These are phyloP conservation scores for Melinopterus prodromus DNA, from an alignment of 2,888 invertebrate genomes.

Conservation along the genomic window DNA sequence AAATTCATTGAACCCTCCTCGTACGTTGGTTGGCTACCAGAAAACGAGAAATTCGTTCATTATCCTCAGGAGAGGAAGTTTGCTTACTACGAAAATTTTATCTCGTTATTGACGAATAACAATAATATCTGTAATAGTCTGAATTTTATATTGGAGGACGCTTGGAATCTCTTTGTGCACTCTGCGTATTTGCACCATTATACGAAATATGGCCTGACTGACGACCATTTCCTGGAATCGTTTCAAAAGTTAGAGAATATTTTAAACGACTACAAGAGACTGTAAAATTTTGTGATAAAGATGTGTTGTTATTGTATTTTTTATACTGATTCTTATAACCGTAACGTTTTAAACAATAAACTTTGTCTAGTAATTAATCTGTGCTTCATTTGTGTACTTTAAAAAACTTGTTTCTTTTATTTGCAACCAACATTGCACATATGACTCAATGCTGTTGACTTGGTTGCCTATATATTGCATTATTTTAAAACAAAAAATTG, in stretches of 20 bases:
- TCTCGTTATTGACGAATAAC: conserved; percentile 61
- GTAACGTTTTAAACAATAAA: conserved; percentile 21
- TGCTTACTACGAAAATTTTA: conserved; percentile 58
- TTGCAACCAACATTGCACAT: not conserved
- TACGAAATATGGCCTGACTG: conserved; percentile 60
- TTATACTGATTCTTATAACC: conserved; percentile 15
- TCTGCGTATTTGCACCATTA: conserved; percentile 65
- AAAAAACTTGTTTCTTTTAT: not conserved
- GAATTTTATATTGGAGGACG: conserved; percentile 58
- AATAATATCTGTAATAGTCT: conserved; percentile 57
- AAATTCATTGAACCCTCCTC: conserved; percentile 49
- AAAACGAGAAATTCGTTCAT: conserved; percentile 52
- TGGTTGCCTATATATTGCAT: conserved; percentile 28
- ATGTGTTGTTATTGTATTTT: conserved; percentile 14
- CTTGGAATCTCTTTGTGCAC: conserved; percentile 62
- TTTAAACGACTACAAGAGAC: conserved; percentile 59
- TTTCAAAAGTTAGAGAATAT: conserved; percentile 63
- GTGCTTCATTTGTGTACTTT: conserved; percentile 4
- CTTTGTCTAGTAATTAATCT: conserved; percentile 10
- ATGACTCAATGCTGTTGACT: conserved; percentile 8
- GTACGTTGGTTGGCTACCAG: conserved; percentile 58
- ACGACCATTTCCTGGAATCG: conserved; percentile 61
- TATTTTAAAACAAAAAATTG: conserved; percentile 6
- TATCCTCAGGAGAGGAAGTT: conserved; percentile 58
- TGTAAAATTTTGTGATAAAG: conserved; percentile 42